Conservation (phyloP, 2,888 invertebrate species). For the Perizoma affinitatum region DNA sequence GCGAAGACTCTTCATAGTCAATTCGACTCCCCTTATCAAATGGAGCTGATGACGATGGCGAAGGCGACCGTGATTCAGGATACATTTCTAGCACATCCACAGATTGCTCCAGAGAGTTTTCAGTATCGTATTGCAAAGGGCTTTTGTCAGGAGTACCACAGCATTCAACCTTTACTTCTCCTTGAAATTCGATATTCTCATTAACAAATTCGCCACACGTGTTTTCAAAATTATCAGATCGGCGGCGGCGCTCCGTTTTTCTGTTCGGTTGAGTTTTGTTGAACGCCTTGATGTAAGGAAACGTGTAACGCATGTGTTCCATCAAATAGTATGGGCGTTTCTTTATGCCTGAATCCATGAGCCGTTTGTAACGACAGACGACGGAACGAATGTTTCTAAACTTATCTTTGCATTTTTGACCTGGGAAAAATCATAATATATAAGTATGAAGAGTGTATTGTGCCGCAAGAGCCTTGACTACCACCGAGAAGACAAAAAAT, state of each 20-base stretch:
- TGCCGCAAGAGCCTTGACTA: too few species aligned
- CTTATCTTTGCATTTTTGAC: conserved; percentile 21
- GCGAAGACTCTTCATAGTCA: not conserved
- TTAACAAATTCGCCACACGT: conserved; percentile 1
- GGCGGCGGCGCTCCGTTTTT: not conserved
- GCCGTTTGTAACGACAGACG: conserved; percentile 12
- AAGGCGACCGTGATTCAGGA: not conserved
- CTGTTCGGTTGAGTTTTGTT: not conserved
- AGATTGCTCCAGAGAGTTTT: not conserved
- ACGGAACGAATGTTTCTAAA: conserved; percentile 24
- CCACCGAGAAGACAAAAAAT: too few species aligned
- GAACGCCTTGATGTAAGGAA: conserved; percentile 17
- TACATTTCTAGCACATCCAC: not conserved
- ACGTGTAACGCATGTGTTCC: conserved; percentile 18
- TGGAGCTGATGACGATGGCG: not conserved
- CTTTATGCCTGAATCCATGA: not conserved
- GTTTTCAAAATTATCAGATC: conserved; percentile 5
- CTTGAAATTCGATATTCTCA: not conserved
- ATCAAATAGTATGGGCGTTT: conserved; percentile 22
- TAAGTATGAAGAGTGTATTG: too few species aligned
- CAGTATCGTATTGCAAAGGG: not conserved
- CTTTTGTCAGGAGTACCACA: not conserved
- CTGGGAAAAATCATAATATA: not conserved
- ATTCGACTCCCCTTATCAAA: not conserved
- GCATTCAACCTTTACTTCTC: conserved; percentile 5